These are phyloP conservation scores for Coracopsis vasa DNA, from an alignment of 2,113 vertebrate genomes.

Conservation along the genomic window DNA sequence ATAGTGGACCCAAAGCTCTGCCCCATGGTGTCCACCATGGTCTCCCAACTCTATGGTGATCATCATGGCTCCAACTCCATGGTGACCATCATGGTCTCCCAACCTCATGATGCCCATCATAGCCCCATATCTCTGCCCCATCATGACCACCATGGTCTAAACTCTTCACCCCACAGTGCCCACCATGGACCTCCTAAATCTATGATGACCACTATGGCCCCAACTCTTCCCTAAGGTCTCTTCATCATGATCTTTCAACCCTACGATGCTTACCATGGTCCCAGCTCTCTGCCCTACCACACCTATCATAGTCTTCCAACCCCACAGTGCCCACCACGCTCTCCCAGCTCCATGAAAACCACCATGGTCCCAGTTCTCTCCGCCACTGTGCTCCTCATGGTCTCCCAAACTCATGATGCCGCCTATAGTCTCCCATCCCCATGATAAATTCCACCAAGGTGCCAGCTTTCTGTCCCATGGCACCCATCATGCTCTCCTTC, in stretches of 20 bases:
- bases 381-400: neutral
- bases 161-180: constrained; percentile 67
- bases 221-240: neutral
- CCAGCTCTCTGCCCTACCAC: neutral
- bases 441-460: neutral
- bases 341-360: constrained; percentile 41
- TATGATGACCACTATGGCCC: neutral
- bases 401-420: neutral
- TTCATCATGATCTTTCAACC: constrained; percentile 75
- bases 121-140: neutral
- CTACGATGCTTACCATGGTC: rapidly evolving
- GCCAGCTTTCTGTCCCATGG: neutral
- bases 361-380: neutral
- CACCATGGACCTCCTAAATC: neutral
- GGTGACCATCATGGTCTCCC: constrained; percentile 42
- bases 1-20: constrained; percentile 59
- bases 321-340: constrained; percentile 55
- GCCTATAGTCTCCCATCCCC: neutral
- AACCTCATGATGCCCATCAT: neutral
- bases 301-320: constrained; percentile 60
- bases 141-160: constrained; percentile 8
- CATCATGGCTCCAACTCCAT: constrained; percentile 64
- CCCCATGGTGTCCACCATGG: constrained; percentile 53
- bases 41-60: constrained; percentile 43
- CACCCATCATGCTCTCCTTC: neutral